phyloP scores from a whole-genome alignment of 2,888 invertebrate species.

The Belgica antarctica region DNA sequence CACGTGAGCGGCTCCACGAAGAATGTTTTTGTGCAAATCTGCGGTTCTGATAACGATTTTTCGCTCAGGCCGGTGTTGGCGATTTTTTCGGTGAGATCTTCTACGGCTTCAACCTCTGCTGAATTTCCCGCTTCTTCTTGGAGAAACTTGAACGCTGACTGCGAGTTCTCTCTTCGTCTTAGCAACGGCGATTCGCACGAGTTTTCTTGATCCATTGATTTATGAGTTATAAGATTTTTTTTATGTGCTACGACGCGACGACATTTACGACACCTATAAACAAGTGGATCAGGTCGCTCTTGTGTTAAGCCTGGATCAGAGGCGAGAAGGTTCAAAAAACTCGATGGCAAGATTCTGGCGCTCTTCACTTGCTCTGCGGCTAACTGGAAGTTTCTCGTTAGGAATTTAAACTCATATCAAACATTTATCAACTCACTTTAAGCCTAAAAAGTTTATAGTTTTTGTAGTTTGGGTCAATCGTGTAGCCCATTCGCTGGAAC shows the following conservation, averaged over 20 bases:
- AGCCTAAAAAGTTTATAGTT: conserved; percentile 64
- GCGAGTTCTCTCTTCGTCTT: neutral
- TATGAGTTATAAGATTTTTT: conserved; percentile 74
- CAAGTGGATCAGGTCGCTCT: conserved; percentile 76
- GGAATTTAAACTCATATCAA: no score
- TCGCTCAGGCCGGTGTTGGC: conserved; percentile 49
- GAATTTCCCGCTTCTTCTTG: neutral
- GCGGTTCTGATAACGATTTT: conserved; percentile 47
- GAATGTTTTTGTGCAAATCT: conserved; percentile 69
- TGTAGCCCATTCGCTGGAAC: conserved; percentile 74
- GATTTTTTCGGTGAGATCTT: conserved; percentile 51
- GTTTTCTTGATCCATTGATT: conserved; percentile 46
- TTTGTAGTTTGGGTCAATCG: conserved; percentile 71
- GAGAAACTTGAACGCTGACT: conserved; percentile 11
- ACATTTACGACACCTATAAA: conserved; percentile 81
- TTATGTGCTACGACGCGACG: conserved; percentile 78
- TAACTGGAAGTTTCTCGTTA: no score
- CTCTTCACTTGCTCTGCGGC: conserved; percentile 79
- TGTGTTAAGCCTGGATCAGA: conserved; percentile 74
- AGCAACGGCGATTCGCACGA: conserved; percentile 15
- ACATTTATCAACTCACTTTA: no score
- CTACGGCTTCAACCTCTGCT: conserved; percentile 27
- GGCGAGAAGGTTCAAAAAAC: conserved; percentile 72
- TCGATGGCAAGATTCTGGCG: conserved; percentile 80
- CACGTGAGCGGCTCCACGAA: conserved; percentile 88